Conservation (phyloP, 2,113 vertebrate genomes). For the Ceuthmochares aereus region DNA sequence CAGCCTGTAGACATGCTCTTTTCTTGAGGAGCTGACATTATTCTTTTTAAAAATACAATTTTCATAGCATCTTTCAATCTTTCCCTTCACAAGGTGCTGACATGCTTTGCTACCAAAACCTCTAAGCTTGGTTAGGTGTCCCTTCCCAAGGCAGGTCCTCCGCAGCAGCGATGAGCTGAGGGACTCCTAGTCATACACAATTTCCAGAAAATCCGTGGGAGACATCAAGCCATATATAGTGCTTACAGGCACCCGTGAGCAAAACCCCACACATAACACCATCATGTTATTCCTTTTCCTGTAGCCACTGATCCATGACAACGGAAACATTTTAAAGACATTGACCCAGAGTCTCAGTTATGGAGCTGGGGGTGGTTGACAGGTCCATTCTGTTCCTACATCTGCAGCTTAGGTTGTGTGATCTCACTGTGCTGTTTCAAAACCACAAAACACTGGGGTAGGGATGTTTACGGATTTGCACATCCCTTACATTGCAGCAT, state of each 20-base stretch:
- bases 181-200: rapidly evolving
- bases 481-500: conserved; percentile 16
- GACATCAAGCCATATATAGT: background rate
- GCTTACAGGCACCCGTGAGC: background rate
- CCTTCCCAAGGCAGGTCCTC: background rate
- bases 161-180: background rate
- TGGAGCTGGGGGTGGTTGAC: background rate
- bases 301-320: rapidly evolving
- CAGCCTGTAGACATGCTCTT: background rate
- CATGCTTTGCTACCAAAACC: no score
- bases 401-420: background rate
- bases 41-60: background rate
- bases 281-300: rapidly evolving
- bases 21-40: background rate
- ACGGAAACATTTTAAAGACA: background rate
- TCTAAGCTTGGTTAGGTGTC: background rate
- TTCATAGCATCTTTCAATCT: background rate
- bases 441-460: background rate
- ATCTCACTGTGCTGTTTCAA: background rate
- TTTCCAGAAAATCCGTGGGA: background rate
- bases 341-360: background rate
- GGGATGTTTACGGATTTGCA: background rate
- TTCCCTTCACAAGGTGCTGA: background rate
- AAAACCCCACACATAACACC: background rate
- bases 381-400: background rate